Evolutionary conservation across 2,888 invertebrate genomes (phyloP).

Genomic region (Phaedon cochleariae): DNA sequence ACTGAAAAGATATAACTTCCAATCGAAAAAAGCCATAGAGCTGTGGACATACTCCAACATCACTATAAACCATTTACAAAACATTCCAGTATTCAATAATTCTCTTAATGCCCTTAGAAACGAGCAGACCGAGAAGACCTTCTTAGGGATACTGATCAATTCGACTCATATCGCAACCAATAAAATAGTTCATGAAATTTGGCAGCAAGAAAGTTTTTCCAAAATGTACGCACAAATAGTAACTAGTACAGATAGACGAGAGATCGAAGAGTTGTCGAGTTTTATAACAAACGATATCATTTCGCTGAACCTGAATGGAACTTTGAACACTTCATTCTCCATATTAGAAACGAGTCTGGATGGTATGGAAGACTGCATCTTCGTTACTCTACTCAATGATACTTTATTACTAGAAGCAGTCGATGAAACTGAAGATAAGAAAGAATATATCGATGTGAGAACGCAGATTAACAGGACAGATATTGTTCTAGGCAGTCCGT

Average conservation of each 20-base stretch:
- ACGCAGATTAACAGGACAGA: conserved; percentile 18
- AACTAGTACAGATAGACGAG: conserved; percentile 7
- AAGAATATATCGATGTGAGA: conserved; percentile 5
- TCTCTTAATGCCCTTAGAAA: conserved; percentile 13
- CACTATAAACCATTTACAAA: conserved; percentile 4
- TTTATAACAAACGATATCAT: conserved; percentile 4
- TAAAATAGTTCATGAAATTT: conserved; percentile 14
- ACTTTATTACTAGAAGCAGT: conserved; percentile 11
- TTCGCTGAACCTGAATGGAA: conserved; percentile 1
- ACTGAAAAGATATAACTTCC: conserved; percentile 17
- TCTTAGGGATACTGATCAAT: conserved; percentile 25
- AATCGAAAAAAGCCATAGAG: conserved; percentile 11
- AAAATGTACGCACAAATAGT: conserved; percentile 29
- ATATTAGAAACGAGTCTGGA: conserved; percentile 6
- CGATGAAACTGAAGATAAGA: neutral
- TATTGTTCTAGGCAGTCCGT: conserved; percentile 39
- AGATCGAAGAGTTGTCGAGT: conserved; percentile 7
- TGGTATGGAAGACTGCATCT: conserved; percentile 27
- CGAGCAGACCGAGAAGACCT: conserved; percentile 17
- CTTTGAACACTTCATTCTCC: conserved; percentile 11
- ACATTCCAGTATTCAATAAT: conserved; percentile 13
- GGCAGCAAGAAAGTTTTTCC: conserved; percentile 13
- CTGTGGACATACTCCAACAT: conserved; percentile 22
- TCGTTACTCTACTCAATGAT: conserved; percentile 27
- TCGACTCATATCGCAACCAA: conserved; percentile 25